phyloP scores from a whole-genome alignment of 2,113 vertebrate species.

The Stigmatopora argus region DNA sequence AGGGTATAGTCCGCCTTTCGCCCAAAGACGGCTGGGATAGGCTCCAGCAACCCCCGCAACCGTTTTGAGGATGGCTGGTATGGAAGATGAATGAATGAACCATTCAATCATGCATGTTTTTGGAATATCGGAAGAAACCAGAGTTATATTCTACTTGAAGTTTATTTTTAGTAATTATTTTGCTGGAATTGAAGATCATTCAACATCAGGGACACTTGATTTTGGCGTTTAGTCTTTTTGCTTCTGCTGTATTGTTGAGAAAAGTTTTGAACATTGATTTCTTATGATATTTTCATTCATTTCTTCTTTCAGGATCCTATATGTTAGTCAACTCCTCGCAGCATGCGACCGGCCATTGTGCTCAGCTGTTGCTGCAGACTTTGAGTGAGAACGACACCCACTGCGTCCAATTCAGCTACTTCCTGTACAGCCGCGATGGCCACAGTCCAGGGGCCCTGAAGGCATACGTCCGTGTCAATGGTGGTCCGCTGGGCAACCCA shows the following conservation, averaged over 20 bases:
- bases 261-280: background rate
- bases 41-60: too few relatives aligned
- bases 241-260: background rate
- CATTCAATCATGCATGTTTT: too few relatives aligned
- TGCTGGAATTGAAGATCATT: background rate
- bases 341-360: conserved; percentile 81
- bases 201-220: background rate
- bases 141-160: too few relatives aligned
- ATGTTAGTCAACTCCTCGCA: conserved; percentile 95
- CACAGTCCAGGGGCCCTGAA: conserved; percentile 85
- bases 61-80: too few relatives aligned
- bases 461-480: conserved; percentile 84
- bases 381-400: conserved; percentile 97
- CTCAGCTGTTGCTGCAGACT: conserved; percentile 85
- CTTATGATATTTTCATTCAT: conserved; percentile 13
- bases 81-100: too few relatives aligned
- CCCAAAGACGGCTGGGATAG: too few relatives aligned
- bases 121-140: too few relatives aligned
- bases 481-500: conserved; percentile 80
- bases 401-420: conserved; percentile 97
- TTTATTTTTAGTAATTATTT: background rate
- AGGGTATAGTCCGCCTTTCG: too few relatives aligned
- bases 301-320: conserved; percentile 78
- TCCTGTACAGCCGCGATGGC: conserved; percentile 88
- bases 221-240: too few relatives aligned